phyloP scores from a whole-genome alignment of 2,888 invertebrate species.

The Pristionchus entomophagus region DNA sequence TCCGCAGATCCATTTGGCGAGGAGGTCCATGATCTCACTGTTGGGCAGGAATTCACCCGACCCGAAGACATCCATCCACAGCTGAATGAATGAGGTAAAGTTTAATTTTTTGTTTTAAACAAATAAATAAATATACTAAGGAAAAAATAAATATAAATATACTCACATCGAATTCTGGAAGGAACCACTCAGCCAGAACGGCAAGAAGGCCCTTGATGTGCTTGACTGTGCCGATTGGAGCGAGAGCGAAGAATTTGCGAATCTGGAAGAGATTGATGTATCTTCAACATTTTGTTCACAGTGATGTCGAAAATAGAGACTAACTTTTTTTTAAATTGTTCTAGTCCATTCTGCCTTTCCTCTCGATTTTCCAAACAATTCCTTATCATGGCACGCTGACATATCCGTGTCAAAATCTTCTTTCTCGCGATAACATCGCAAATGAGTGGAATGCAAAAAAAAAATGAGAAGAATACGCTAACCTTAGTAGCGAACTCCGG shows the following conservation, averaged over 20 bases:
- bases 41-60: constrained; percentile 77
- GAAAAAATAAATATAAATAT: too few species aligned
- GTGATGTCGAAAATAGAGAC: background rate
- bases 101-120: background rate
- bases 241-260: too few species aligned
- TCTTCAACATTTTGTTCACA: background rate
- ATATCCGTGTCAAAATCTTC: background rate
- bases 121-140: background rate
- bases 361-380: background rate
- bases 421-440: background rate
- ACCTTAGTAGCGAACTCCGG: constrained; percentile 62
- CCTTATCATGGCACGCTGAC: background rate
- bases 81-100: too few species aligned
- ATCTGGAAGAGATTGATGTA: constrained; percentile 59
- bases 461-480: background rate
- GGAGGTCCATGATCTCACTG: constrained; percentile 62
- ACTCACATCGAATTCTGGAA: constrained; percentile 73
- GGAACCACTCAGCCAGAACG: constrained; percentile 54
- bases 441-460: background rate
- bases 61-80: constrained; percentile 77
- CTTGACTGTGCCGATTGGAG: constrained; percentile 72
- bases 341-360: background rate
- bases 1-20: constrained; percentile 70
- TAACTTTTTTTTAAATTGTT: too few species aligned
- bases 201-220: constrained; percentile 74